Base-by-base conservation (phyloP, 2,888 invertebrate genomes). In the Physocephala rufipes region DNA sequence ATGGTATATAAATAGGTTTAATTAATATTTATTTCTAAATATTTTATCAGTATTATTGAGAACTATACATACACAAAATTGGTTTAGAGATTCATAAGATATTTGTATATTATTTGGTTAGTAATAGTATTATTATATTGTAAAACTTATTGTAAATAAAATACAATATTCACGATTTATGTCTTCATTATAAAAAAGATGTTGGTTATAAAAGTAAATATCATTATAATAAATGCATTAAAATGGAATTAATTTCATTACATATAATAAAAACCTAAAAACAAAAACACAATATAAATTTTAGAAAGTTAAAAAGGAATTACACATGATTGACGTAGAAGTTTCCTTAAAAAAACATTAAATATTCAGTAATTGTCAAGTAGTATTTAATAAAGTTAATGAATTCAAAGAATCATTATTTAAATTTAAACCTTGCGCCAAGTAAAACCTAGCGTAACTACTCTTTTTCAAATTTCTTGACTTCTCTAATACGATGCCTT, bases 1-100 rank as follows among this genome's bases (percentile, higher is more conserved):
- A 58, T 68, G 68, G 61, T 68, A 62, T 68, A 68, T 68, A 68
- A 68, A 68, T 68, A 68, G 61, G 62, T 68, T 68, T 68, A 49
- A 62, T 68, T 58, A 62, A 68, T 61, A 62, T 68, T 67, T 67
- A 61, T n/a, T 49, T 68, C 68, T 67, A 63, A 47, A 63, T 63
- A 63, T 47, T 45, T 47, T 47, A 63, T 47, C 47, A 45, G 47
- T 26, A 21, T 47, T 63, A 13, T n/a, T 63, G n/a, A 63, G 45
- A 26, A 63, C 21, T 47, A 45, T 63, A 47, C 21, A 59, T 65
- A 51, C 49, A 19, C 15, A 49, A 49, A 49, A n/a, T n/a, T 49
- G 2, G 15, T 49, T 49, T 49, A 49, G 15, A 49, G 16, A 19
- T 49, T 2, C 49, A 49, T n/a, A 49, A 49, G 36, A 12, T 12